These are phyloP conservation scores for Hypomecis atomaria DNA, from an alignment of 2,888 invertebrate genomes.

Conservation along the genomic window DNA sequence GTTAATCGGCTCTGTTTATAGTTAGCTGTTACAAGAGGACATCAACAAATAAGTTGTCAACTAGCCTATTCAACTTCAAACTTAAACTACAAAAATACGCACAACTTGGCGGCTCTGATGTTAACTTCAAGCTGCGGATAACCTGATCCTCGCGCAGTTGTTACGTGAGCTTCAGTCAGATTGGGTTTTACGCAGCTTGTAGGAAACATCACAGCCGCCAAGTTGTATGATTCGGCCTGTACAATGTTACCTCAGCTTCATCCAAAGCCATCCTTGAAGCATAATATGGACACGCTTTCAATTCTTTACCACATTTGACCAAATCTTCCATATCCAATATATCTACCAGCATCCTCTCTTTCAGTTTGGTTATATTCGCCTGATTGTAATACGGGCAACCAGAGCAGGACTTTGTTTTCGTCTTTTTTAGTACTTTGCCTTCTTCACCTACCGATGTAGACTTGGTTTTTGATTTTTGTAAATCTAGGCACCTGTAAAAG, in stretches of 20 bases:
- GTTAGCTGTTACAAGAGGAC: too few relatives aligned
- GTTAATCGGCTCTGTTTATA: too few relatives aligned
- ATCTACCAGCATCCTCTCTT: conserved; percentile 87
- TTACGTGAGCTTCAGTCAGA: too few relatives aligned
- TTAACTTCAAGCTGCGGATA: too few relatives aligned
- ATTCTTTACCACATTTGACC: conserved; percentile 86
- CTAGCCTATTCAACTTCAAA: too few relatives aligned
- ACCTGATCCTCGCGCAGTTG: too few relatives aligned
- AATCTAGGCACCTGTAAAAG: conserved; percentile 88
- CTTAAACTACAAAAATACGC: too few relatives aligned
- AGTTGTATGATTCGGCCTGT: too few relatives aligned
- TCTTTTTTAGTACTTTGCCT: conserved; percentile 87
- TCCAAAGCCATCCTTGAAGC: conserved; percentile 92
- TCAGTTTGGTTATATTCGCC: conserved; percentile 85
- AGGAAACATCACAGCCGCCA: too few relatives aligned
- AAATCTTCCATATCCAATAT: conserved; percentile 96
- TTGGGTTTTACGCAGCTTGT: too few relatives aligned
- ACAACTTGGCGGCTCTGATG: too few relatives aligned
- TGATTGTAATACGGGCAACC: conserved; percentile 89
- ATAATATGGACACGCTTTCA: conserved; percentile 97
- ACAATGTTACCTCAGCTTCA: conserved; percentile 92
- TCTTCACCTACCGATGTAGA: conserved; percentile 83
- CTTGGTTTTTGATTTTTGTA: conserved; percentile 88
- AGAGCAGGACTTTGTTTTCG: conserved; percentile 79
- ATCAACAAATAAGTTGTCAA: too few relatives aligned